These are phyloP conservation scores for Loripinus fragilis DNA, from an alignment of 2,888 invertebrate genomes.

Conservation along the genomic window DNA sequence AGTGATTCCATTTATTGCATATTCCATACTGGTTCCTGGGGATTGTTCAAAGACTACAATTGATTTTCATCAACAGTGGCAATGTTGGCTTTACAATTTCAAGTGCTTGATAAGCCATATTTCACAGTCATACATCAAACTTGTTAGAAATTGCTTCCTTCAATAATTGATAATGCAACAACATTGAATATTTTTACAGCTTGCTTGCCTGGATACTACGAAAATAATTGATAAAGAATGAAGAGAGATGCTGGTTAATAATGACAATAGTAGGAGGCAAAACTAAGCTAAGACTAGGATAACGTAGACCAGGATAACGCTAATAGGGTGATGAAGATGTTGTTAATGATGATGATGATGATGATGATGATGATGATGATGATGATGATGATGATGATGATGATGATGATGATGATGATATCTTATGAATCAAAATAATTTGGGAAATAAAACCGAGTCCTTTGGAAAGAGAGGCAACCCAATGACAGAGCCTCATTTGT, in stretches of 20 bases:
- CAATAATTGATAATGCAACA: no score
- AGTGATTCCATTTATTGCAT: no score
- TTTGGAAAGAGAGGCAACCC: no score
- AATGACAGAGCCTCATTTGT: no score
- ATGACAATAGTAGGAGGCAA: slow-evolving; percentile 9
- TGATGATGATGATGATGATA: no score
- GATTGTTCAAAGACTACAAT: neutral
- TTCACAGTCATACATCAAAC: neutral
- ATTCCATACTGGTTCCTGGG: no score
- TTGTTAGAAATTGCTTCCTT: no score
- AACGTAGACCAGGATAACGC: neutral
- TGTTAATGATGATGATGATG: slow-evolving; percentile 17
- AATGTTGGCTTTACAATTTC: neutral
- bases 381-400: neutral
- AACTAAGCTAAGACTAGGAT: neutral
- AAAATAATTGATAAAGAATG: neutral
- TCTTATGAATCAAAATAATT: no score
- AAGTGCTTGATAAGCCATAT: neutral
- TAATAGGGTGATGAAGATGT: slow-evolving; percentile 4
- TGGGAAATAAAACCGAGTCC: no score
- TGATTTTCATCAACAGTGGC: neutral
- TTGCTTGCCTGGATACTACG: neutral
- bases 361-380: slow-evolving; percentile 20
- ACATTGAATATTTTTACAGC: no score
- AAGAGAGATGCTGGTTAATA: neutral